These are phyloP conservation scores for Bombylius major DNA, from an alignment of 2,888 invertebrate species.

Conservation along the genomic window DNA sequence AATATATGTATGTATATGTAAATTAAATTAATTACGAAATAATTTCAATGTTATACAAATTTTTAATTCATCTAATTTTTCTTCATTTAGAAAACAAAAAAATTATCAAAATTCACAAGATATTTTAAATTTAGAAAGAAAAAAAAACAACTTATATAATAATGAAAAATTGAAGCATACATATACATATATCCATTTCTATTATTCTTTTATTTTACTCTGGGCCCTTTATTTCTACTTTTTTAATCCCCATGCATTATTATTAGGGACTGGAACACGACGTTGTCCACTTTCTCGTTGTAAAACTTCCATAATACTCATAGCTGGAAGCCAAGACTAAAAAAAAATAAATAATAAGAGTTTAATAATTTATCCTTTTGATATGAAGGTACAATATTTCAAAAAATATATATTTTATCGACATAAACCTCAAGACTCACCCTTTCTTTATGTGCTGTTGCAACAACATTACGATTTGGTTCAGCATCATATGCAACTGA, in stretches of 20 bases:
- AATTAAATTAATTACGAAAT: too few species aligned
- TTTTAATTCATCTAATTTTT: too few species aligned
- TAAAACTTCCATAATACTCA: constrained; percentile 69
- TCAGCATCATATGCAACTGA: constrained; percentile 91
- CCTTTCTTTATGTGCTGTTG: constrained; percentile 70
- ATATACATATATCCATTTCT: too few species aligned
- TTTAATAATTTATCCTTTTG: neutral
- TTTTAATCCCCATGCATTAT: constrained; percentile 36
- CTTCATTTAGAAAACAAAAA: too few species aligned
- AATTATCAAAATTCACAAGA: too few species aligned
- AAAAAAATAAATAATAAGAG: constrained; percentile 16
- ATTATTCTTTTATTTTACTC: too few species aligned
- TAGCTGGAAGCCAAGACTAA: constrained; percentile 80
- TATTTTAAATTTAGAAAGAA: too few species aligned
- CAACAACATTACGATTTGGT: constrained; percentile 91
- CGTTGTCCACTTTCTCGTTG: constrained; percentile 68
- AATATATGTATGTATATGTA: too few species aligned
- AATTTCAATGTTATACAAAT: too few species aligned
- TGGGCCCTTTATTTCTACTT: constrained; percentile 7
- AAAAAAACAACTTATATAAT: too few species aligned
- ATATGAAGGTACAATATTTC: neutral
- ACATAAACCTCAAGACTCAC: constrained; percentile 32
- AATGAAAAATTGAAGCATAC: too few species aligned
- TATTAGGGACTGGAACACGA: constrained; percentile 64
- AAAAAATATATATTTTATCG: neutral